Percentiles rank a stretch among this genome's conserved stretches.
phyloP scores from a whole-genome alignment of 2,113 vertebrate genomes.

The Pithys albifrons region DNA sequence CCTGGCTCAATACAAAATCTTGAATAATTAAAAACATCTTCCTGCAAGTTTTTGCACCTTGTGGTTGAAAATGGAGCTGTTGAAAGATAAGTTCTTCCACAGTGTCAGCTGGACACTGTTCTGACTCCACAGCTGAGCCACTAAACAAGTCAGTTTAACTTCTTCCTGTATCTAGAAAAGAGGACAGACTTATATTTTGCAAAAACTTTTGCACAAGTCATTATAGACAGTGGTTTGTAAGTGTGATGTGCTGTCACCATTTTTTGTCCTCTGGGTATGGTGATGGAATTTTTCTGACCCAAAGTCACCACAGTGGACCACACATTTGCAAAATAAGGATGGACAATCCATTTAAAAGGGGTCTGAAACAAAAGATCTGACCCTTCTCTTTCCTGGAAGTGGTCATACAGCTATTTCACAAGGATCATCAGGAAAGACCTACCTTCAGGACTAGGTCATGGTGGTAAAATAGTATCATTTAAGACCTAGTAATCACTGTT shows the following conservation, averaged over 20 bases:
- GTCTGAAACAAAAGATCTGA: not conserved
- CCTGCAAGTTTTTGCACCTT: not conserved
- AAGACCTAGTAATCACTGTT: not conserved
- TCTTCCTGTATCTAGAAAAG: not conserved
- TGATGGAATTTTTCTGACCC: not conserved
- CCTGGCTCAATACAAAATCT: not conserved
- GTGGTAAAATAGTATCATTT: not conserved
- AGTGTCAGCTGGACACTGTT: not conserved
- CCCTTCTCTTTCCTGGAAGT: not conserved
- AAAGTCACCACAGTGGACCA: rapidly evolving
- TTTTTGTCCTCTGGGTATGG: not conserved
- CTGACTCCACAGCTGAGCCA: not conserved
- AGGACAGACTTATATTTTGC: not conserved
- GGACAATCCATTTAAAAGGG: not conserved
- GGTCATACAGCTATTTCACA: not conserved
- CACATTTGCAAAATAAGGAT: not conserved
- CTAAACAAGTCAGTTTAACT: not conserved
- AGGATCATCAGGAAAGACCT: not conserved
- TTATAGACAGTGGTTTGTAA: not conserved
- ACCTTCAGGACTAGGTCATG: not conserved
- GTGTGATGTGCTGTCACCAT: not conserved
- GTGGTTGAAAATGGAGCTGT: not conserved
- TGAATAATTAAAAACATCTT: not conserved
- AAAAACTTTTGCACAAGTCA: not conserved
- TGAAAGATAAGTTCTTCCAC: not conserved